Conservation (phyloP, 2,888 invertebrate genomes). For the Oeneis ivallda region DNA sequence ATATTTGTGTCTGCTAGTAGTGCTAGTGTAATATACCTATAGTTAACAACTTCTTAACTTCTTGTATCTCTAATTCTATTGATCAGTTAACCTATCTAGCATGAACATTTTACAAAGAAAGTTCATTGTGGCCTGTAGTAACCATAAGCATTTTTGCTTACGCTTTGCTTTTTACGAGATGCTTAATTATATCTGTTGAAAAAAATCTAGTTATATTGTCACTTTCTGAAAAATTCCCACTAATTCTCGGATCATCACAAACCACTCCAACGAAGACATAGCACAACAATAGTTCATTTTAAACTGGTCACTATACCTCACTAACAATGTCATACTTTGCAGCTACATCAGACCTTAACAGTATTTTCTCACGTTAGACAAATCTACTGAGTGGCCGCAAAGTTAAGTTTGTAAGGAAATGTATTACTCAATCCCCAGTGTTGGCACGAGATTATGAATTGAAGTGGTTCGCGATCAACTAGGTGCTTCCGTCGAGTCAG, state of each 20-base stretch:
- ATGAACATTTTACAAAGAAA: no score
- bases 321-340: constrained; percentile 45
- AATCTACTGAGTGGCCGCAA: constrained; percentile 32
- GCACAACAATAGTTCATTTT: constrained; percentile 45
- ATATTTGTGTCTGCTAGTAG: no score
- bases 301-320: constrained; percentile 44
- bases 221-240: not conserved
- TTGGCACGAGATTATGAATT: constrained; percentile 78
- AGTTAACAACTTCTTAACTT: no score
- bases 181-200: no score
- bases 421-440: constrained; percentile 77
- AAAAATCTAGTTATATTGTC: no score
- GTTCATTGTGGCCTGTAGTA: no score
- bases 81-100: no score
- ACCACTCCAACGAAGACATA: constrained; percentile 39
- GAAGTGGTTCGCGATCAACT: constrained; percentile 80
- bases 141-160: no score
- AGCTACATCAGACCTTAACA: constrained; percentile 29
- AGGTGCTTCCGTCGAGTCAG: constrained; percentile 74
- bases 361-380: constrained; percentile 16
- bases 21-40: no score
- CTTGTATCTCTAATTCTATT: no score
- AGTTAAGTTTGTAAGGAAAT: constrained; percentile 62
- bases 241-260: constrained; percentile 17
- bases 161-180: no score